Evolutionary conservation across 2,113 vertebrate species (phyloP).

Genomic region (Sinocyclocheilus anophthalmus): DNA sequence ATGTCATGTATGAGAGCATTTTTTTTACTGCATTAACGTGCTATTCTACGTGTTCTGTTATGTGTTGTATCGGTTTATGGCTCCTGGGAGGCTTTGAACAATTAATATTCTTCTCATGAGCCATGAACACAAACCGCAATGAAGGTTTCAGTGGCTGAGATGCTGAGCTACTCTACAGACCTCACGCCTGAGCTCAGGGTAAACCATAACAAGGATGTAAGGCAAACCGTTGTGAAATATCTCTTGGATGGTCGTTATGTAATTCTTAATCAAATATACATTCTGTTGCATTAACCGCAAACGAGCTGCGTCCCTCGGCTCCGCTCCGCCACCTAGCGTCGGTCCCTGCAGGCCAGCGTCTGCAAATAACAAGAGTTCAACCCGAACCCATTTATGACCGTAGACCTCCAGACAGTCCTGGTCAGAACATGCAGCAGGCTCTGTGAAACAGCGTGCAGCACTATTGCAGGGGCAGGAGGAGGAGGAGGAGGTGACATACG

Average conservation of each 20-base stretch:
- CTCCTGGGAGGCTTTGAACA: conserved; percentile 60
- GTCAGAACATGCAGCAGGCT: not conserved
- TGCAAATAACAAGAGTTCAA: not conserved
- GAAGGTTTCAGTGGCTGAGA: not conserved
- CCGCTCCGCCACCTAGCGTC: conserved; percentile 93
- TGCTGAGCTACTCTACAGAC: not conserved
- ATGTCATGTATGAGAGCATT: not conserved
- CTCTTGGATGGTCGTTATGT: conserved; percentile 74
- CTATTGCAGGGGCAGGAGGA: not conserved
- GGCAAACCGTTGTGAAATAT: conserved; percentile 33
- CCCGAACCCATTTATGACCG: not conserved
- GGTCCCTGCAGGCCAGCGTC: conserved; percentile 54
- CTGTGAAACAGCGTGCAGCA: not conserved
- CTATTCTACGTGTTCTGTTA: not conserved
- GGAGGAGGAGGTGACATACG: no score
- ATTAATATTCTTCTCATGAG: conserved; percentile 69
- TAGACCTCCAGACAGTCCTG: not conserved
- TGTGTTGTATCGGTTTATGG: not conserved
- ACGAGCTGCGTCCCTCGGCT: conserved; percentile 73
- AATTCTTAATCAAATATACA: conserved; percentile 69
- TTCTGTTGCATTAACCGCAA: conserved; percentile 61
- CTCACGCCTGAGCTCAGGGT: not conserved
- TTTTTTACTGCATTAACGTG: not conserved
- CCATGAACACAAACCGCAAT: conserved; percentile 64
- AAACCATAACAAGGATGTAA: conserved; percentile 12